Base-by-base conservation (phyloP, 2,888 invertebrate species). In the Spilosoma lubricipeda region DNA sequence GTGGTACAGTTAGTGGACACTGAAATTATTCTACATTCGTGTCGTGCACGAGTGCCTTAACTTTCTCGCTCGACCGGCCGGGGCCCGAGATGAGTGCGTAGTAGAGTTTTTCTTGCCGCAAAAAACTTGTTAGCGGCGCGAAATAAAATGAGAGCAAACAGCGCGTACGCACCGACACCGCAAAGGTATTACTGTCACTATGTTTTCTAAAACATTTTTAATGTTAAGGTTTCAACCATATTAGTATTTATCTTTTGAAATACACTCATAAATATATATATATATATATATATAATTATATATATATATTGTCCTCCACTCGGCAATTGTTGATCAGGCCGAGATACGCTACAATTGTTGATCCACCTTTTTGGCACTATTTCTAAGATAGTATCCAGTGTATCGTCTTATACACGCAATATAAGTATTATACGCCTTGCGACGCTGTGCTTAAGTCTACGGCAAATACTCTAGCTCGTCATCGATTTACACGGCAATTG, bases 41-140 rank as follows among this genome's bases (percentile, higher is more conserved):
- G 89, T 87, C 80, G 83, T 84, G 87, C 87, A 84, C 87, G 85
- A 84, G 82, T 89, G 85, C 80, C 82, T 87, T 84, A 80, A 91
- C 92, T 93, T 92, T 93, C 93, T 91, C 91, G 89, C 75, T 76
- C 82, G 85, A 83, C 67, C 73, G 73, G 52, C 59, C 72, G 72
- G 67, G 73, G 69, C 77, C 76, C 65, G 33, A 75, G 89, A 89
- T 88, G 90, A 87, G 88, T 89, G 89, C 89, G 89, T 89, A 84
- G 82, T 77, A 70, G 77, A 75, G 86, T 91, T 91, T 92, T 92
- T 92, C 89, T 88, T 77, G 78, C 70, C 56, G 79, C 86, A 91
- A 91, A 91, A 92, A 93, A 90, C 91, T 91, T 88, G 91, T 93
- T 92, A 90, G 82, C 85, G 83, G 79, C 80, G 82, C 79, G 82